Percentiles rank a stretch among this genome's conserved stretches.
phyloP scores from a whole-genome alignment of 2,888 invertebrate species.

The Andrena dorsata region DNA sequence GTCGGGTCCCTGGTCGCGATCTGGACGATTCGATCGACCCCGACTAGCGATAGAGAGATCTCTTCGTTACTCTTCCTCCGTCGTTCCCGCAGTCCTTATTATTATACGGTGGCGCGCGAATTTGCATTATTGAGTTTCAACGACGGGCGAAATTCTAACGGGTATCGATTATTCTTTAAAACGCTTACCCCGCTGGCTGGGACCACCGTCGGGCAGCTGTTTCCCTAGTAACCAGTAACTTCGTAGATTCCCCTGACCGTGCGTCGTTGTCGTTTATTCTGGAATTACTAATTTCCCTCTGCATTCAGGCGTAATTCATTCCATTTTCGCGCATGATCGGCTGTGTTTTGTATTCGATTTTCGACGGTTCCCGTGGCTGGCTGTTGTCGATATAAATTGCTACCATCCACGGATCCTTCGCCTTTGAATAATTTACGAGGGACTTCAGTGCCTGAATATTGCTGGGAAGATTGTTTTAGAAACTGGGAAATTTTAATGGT shows the following conservation, averaged over 20 bases:
- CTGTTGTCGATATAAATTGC: too few species aligned
- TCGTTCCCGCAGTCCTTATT: conserved; percentile 34
- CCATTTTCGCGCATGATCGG: too few species aligned
- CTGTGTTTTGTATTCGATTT: too few species aligned
- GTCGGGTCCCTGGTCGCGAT: conserved; percentile 13
- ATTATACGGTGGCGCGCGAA: conserved; percentile 54
- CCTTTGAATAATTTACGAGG: too few species aligned
- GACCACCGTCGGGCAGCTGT: conserved; percentile 40
- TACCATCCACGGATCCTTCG: too few species aligned
- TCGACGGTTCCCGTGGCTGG: too few species aligned
- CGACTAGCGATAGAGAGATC: conserved; percentile 6
- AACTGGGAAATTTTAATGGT: too few species aligned
- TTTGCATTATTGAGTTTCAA: conserved; percentile 61
- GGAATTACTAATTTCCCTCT: conserved; percentile 35
- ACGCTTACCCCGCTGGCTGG: conserved; percentile 21
- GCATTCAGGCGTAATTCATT: conserved; percentile 13
- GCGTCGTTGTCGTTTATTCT: conserved; percentile 30
- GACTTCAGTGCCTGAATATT: too few species aligned
- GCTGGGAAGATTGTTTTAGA: too few species aligned
- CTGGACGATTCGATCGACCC: neutral
- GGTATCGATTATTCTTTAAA: conserved; percentile 61
- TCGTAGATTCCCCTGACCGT: conserved; percentile 33
- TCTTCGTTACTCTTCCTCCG: conserved; percentile 10
- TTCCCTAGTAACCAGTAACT: conserved; percentile 58
- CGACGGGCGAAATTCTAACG: conserved; percentile 48